phyloP scores from a whole-genome alignment of 2,888 invertebrate species.

The Diplolepis rosae region DNA sequence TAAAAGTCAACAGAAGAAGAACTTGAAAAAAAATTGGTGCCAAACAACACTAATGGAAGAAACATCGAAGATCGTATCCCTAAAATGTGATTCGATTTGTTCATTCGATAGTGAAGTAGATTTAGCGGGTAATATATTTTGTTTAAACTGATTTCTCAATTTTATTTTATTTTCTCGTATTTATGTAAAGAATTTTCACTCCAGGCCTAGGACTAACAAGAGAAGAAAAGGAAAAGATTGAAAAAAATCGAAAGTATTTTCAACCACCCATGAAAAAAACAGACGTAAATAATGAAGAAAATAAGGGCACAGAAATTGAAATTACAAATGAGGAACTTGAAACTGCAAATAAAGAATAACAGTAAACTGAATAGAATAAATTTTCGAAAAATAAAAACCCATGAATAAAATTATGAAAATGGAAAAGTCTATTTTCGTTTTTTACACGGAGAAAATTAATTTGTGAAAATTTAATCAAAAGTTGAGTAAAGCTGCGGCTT shows the following conservation, averaged over 20 bases:
- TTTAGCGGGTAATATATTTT: constrained; percentile 56
- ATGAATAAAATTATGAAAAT: too few species aligned
- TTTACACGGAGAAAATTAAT: too few species aligned
- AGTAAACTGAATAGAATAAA: too few species aligned
- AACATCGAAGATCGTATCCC: not conserved
- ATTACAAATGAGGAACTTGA: not conserved
- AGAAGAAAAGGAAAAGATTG: constrained; percentile 49
- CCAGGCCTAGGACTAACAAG: constrained; percentile 54
- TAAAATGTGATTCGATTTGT: constrained; percentile 56
- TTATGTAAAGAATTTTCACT: not conserved
- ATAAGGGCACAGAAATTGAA: not conserved
- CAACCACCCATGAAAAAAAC: not conserved
- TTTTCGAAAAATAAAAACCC: too few species aligned
- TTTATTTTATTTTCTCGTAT: not conserved
- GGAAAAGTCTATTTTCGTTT: too few species aligned
- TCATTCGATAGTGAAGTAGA: constrained; percentile 58
- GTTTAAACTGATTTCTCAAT: not conserved
- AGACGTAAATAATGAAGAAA: not conserved
- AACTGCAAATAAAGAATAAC: too few species aligned
- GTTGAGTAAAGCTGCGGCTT: too few species aligned
- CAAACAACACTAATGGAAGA: not conserved
- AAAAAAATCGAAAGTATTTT: constrained; percentile 37
- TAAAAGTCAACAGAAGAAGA: not conserved
- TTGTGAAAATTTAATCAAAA: too few species aligned
- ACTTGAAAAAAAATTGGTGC: constrained; percentile 12